These are phyloP conservation scores for Pantelozetes paolii DNA, from an alignment of 2,888 invertebrate species.

Conservation along the genomic window DNA sequence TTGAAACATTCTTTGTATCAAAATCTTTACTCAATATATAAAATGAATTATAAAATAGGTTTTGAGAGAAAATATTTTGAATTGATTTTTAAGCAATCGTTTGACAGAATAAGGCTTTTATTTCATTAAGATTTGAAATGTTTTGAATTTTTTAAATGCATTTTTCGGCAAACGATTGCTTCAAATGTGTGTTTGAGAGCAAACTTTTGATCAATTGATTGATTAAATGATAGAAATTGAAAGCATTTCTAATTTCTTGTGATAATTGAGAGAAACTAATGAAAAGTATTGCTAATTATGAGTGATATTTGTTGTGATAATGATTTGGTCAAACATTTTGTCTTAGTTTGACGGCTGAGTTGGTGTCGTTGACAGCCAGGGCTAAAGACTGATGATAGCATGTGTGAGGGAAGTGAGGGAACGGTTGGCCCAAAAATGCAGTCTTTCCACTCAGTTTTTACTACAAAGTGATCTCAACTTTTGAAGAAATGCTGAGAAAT, in stretches of 20 bases:
- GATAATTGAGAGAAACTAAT: constrained; percentile 2
- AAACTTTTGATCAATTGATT: not conserved
- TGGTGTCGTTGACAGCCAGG: constrained; percentile 18
- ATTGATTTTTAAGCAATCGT: too few species aligned
- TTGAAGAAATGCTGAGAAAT: not conserved
- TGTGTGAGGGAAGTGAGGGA: too few species aligned
- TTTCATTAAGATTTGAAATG: too few species aligned
- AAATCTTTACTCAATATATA: not conserved
- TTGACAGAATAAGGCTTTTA: too few species aligned
- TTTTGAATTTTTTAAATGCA: too few species aligned
- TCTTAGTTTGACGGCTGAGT: not conserved
- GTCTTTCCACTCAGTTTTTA: constrained; percentile 19
- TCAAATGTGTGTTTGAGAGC: too few species aligned
- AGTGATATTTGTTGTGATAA: constrained; percentile 1
- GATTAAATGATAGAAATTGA: not conserved
- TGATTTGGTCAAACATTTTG: constrained; percentile 19
- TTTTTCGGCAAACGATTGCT: too few species aligned
- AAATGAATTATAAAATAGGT: too few species aligned
- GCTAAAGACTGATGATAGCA: constrained; percentile 22
- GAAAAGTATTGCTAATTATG: constrained; percentile 10
- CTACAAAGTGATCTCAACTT: not conserved
- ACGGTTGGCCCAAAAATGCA: not conserved
- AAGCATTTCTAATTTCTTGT: not conserved
- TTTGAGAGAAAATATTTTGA: too few species aligned
- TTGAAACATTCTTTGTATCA: not conserved